Evolutionary conservation across 2,797 vertebrate genomes (phyloP), one percentile per base, ranked within the genome.

Genomic region (Enteromius radiatus): DNA sequence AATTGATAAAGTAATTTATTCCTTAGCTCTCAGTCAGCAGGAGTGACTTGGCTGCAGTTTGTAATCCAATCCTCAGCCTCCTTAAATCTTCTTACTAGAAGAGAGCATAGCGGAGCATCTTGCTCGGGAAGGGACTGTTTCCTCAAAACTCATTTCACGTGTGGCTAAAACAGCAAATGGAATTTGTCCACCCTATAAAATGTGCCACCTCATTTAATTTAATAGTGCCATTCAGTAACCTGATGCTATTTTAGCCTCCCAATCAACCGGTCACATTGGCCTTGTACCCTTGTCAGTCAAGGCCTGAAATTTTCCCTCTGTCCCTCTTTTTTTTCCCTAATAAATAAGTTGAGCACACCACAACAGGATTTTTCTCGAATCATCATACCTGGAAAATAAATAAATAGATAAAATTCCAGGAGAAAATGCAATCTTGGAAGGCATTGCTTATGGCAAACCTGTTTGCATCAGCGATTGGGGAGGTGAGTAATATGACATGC

Each of bases 111-210:
- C 26, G 41, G 23, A 81, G 64, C 79, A 52, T 78, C 81, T 79
- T 61, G 41, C 76, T 79, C 36, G 31, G 23, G 23, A 73, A 64
- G 41, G 54, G 80, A 38, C 69, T 77, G 61, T 78, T 85, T 78
- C 70, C 83, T 76, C 76, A 41, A 78, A 85, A 85, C 83, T 87
- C 74, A 88, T 87, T 88, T 77, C 87, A 87, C 84, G 76, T 85
- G 84, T 87, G 81, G 87, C 83, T 88, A 81, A 80, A 87, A 87
- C 81, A 68, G 84, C 69, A 85, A 89, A 88, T 88, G 86, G 81
- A 86, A 84, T 61, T 63, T 70, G 83, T 74, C 75, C 81, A 65
- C 26, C 52, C 54, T 79, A 79, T 79, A 77, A 84, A 71, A 82
- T 23, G 67, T 73, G 33, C 76, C 81, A 84, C 76, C 85, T 84